Conservation (phyloP, 1,140 invertebrate species). For the Acromyrmex echinatior region DNA sequence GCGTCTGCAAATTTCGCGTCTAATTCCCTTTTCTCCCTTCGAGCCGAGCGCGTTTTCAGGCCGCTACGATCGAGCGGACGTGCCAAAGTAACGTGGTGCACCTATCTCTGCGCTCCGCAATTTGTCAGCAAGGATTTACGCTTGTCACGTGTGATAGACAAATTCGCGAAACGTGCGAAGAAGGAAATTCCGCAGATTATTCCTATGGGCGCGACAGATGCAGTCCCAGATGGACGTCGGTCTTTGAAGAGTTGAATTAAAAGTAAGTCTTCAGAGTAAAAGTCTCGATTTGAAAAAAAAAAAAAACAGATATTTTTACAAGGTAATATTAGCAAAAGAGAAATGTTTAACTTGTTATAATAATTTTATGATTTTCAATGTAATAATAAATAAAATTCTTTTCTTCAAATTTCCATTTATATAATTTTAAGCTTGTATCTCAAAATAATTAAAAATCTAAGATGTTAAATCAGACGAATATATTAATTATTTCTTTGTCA, state of each 20-base stretch:
- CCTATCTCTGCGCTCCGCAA: conserved; percentile 43
- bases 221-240: background rate
- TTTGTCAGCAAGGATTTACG: conserved; percentile 59
- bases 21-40: conserved; percentile 47
- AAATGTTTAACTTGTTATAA: background rate
- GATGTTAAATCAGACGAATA: background rate
- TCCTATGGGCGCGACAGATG: conserved; percentile 32
- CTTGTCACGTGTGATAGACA: conserved; percentile 70
- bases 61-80: conserved; percentile 43
- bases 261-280: background rate
- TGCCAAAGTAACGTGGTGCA: conserved; percentile 40
- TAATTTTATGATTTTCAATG: background rate
- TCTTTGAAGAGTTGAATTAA: conserved; percentile 2
- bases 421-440: background rate
- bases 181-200: conserved; percentile 53
- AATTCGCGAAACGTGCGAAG: conserved; percentile 63
- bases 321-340: background rate
- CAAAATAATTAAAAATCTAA: background rate
- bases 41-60: conserved; percentile 30
- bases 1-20: conserved; percentile 35
- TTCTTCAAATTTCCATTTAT: background rate
- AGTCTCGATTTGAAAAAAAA: background rate
- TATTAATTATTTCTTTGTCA: conserved; percentile 11
- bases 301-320: background rate
- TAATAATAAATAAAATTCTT: background rate